These are phyloP conservation scores for Apis florea DNA, from an alignment of 1,140 invertebrate species.

Conservation along the genomic window DNA sequence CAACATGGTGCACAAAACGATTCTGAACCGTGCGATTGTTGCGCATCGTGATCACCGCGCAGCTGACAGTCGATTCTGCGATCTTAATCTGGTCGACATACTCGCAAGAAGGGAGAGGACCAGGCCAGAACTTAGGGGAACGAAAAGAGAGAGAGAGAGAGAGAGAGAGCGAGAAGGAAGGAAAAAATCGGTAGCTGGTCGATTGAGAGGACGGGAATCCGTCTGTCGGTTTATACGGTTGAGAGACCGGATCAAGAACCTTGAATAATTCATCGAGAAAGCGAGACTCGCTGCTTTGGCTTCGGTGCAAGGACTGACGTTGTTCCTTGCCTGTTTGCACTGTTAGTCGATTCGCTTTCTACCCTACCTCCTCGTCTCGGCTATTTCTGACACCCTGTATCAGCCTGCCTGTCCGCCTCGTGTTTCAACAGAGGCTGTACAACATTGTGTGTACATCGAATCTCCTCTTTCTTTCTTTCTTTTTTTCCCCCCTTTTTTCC, in stretches of 20 bases:
- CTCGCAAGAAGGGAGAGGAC: slow-evolving; percentile 58
- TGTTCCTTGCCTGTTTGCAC: slow-evolving; percentile 41
- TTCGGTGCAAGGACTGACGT: slow-evolving; percentile 58
- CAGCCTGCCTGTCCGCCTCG: slow-evolving; percentile 9
- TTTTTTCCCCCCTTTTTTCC: no score
- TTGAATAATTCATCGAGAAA: slow-evolving; percentile 72
- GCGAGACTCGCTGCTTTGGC: slow-evolving; percentile 50
- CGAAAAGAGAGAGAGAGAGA: slow-evolving; percentile 1
- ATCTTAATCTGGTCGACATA: slow-evolving; percentile 69
- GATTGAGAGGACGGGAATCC: slow-evolving; percentile 67
- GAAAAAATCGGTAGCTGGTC: slow-evolving; percentile 64
- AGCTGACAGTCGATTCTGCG: slow-evolving; percentile 70
- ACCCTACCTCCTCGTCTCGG: slow-evolving; percentile 1
- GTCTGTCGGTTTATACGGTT: slow-evolving; percentile 54
- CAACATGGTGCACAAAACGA: slow-evolving; percentile 39
- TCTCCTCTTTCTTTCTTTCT: not conserved
- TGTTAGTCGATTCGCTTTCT: slow-evolving; percentile 25
- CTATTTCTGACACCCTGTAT: slow-evolving; percentile 32
- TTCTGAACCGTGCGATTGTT: slow-evolving; percentile 40
- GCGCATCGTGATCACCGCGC: slow-evolving; percentile 50
- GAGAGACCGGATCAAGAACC: slow-evolving; percentile 68
- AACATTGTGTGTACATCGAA: not conserved
- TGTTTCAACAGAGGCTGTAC: not conserved
- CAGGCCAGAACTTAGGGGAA: not conserved
- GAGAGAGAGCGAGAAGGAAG: not conserved